These are phyloP conservation scores for Ferrisia virgata DNA, from an alignment of 2,888 invertebrate species.

Conservation along the genomic window DNA sequence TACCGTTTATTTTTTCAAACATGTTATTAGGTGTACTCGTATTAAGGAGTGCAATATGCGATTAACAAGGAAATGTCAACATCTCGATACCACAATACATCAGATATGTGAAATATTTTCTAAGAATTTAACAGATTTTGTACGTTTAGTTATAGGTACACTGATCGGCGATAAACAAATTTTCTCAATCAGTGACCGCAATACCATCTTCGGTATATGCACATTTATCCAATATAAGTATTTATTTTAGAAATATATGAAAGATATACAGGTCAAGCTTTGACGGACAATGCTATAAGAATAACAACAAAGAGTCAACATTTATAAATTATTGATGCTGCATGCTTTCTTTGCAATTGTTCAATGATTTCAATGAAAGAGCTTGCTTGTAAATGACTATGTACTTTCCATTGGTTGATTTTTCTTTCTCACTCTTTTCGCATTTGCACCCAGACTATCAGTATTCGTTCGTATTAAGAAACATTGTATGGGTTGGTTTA, in stretches of 20 bases:
- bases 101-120: not conserved
- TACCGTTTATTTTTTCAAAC: not conserved
- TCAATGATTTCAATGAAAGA: constrained; percentile 24
- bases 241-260: constrained; percentile 31
- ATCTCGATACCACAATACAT: not conserved
- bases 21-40: no score
- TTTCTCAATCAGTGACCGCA: not conserved
- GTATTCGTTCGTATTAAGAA: not conserved
- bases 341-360: constrained; percentile 24
- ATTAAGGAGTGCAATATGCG: no score
- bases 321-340: constrained; percentile 24
- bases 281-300: constrained; percentile 4
- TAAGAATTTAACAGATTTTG: not conserved
- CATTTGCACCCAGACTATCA: not conserved
- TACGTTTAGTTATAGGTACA: not conserved
- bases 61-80: not conserved
- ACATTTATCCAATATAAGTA: not conserved
- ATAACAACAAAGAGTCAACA: constrained; percentile 30
- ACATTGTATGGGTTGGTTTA: constrained; percentile 6
- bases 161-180: not conserved
- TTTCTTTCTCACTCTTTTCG: constrained; percentile 2
- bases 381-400: constrained; percentile 21
- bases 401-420: constrained; percentile 1
- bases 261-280: constrained; percentile 27
- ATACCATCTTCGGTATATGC: not conserved